Conservation (phyloP, 2,113 vertebrate genomes). For the Scophthalmus maximus region DNA sequence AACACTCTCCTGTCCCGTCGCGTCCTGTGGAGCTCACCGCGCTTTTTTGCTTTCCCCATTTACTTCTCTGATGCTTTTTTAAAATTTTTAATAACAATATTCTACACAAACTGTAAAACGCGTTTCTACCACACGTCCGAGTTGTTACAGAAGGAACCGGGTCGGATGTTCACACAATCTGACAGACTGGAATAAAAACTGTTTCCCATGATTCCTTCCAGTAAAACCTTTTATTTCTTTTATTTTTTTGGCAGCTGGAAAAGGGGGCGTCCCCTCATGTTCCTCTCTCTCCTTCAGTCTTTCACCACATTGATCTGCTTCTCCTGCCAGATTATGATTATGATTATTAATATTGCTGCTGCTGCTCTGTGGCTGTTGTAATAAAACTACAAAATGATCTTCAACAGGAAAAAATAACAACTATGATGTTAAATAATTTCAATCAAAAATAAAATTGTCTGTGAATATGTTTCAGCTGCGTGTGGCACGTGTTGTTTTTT, state of each 20-base stretch:
- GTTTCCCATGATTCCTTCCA: constrained; percentile 66
- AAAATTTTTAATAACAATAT: too few species aligned
- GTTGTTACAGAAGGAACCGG: constrained; percentile 49
- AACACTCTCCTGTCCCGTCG: constrained; percentile 31
- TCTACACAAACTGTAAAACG: constrained; percentile 32
- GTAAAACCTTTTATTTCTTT: constrained; percentile 1
- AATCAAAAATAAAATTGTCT: constrained; percentile 96
- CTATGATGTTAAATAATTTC: constrained; percentile 97
- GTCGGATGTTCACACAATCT: constrained; percentile 58
- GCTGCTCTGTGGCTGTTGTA: constrained; percentile 96
- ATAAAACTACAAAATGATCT: constrained; percentile 83
- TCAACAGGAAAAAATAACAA: constrained; percentile 85
- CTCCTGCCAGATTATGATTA: constrained; percentile 87
- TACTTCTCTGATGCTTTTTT: constrained; percentile 10
- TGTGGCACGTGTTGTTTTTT: constrained; percentile 55
- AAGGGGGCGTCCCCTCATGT: constrained; percentile 36
- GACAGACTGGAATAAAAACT: constrained; percentile 55
- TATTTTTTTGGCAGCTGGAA: constrained; percentile 69
- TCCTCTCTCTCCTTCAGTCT: constrained; percentile 67
- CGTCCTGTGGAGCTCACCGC: constrained; percentile 72
- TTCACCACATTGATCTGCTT: constrained; percentile 89
- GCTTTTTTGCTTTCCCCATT: constrained; percentile 53
- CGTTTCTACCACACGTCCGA: constrained; percentile 54
- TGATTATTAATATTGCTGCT: constrained; percentile 87
- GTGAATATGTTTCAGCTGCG: constrained; percentile 90